These are phyloP conservation scores for Eulemur rufifrons DNA, from an alignment of 2,113 vertebrate genomes.

Conservation along the genomic window DNA sequence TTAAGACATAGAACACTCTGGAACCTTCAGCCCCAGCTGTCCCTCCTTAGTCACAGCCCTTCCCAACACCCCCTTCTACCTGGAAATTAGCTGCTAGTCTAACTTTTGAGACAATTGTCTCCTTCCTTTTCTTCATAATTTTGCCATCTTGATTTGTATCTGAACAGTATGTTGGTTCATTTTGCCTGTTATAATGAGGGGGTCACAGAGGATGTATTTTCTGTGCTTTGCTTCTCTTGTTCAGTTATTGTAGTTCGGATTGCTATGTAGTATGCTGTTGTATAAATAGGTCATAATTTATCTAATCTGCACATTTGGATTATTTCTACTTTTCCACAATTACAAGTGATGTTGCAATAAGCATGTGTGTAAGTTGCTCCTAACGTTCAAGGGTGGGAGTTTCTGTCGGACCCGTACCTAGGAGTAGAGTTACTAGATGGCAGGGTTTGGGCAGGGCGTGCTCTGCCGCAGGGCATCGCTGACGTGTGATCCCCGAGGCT, in stretches of 20 bases:
- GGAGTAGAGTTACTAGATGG: background rate
- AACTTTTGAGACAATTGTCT: background rate
- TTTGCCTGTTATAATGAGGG: background rate
- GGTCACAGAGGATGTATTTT: background rate
- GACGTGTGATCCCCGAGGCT: background rate
- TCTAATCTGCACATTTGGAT: background rate
- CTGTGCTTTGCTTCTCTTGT: background rate
- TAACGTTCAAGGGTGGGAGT: background rate
- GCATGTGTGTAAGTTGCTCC: background rate
- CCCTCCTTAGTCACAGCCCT: background rate
- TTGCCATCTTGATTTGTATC: background rate
- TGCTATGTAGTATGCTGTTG: background rate
- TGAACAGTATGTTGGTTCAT: background rate
- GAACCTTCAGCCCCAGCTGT: background rate
- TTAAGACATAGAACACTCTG: background rate
- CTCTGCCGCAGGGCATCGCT: too few species aligned
- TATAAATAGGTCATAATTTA: background rate
- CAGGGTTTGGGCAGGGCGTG: background rate
- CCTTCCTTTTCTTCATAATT: background rate
- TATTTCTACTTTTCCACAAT: background rate
- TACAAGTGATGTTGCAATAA: background rate
- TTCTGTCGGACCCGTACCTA: background rate
- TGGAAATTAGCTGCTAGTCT: background rate
- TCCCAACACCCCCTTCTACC: background rate
- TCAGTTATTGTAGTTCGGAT: background rate